Evolutionary conservation across 2,797 vertebrate genomes (phyloP).

Genomic region (Rhodeus uyekii): DNA sequence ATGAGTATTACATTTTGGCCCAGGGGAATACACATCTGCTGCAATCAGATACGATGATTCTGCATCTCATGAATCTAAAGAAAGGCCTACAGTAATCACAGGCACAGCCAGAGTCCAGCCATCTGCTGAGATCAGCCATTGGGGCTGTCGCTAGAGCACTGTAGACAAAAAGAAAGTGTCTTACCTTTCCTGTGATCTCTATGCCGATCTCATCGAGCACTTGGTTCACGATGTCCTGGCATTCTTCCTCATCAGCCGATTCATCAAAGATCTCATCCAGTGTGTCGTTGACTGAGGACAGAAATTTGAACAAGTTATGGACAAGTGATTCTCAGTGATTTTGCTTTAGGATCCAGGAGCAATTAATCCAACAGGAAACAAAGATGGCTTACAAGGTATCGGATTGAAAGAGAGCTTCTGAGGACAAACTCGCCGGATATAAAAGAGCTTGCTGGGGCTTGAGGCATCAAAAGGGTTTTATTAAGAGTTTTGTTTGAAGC

Average conservation of each 20-base stretch:
- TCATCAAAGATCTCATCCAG: constrained; percentile 96
- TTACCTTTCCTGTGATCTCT: constrained; percentile 96
- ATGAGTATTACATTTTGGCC: constrained; percentile 34
- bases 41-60: constrained; percentile 20
- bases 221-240: constrained; percentile 96
- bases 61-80: constrained; percentile 43
- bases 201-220: constrained; percentile 98
- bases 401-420: background rate
- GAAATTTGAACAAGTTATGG: background rate
- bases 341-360: background rate
- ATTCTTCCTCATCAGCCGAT: constrained; percentile 98
- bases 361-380: background rate
- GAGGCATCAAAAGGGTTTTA: background rate
- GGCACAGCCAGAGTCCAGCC: constrained; percentile 47
- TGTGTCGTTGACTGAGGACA: constrained; percentile 89
- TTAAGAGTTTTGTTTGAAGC: background rate
- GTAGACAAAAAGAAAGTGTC: background rate
- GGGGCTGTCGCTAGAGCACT: background rate
- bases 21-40: constrained; percentile 54
- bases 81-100: constrained; percentile 34
- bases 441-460: background rate
- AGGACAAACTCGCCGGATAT: background rate
- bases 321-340: background rate
- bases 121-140: constrained; percentile 43
- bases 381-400: background rate